These are phyloP conservation scores for Patella depressa DNA, from an alignment of 2,888 invertebrate species.

Conservation along the genomic window DNA sequence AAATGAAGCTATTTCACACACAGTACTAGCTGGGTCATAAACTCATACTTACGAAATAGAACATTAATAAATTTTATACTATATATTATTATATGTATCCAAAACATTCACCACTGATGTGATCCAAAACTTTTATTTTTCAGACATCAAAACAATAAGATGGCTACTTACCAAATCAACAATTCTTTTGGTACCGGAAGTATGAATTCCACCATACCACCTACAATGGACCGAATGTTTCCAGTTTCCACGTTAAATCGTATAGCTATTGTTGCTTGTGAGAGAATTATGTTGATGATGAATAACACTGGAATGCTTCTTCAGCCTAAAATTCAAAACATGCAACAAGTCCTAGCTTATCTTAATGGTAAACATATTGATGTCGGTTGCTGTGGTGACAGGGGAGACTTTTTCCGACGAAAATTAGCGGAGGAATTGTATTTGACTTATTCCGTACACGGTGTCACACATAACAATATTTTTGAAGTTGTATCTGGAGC, in stretches of 20 bases:
- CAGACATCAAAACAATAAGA: no score
- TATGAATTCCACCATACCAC: constrained; percentile 40
- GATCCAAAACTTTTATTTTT: no score
- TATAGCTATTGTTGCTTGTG: constrained; percentile 50
- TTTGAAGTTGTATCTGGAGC: constrained; percentile 52
- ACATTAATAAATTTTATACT: no score
- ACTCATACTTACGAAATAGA: no score
- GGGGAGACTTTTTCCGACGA: constrained; percentile 63
- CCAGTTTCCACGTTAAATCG: constrained; percentile 44
- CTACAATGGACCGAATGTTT: constrained; percentile 51
- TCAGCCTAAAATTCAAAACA: constrained; percentile 49
- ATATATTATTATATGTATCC: no score
- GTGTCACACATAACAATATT: constrained; percentile 57
- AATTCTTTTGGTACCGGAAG: constrained; percentile 29
- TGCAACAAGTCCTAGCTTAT: constrained; percentile 52
- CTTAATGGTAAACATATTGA: constrained; percentile 60
- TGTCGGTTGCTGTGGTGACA: constrained; percentile 53
- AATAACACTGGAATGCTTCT: constrained; percentile 58
- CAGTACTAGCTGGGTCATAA: no score
- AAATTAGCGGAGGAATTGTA: constrained; percentile 63
- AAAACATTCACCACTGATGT: no score
- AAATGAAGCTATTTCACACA: no score
- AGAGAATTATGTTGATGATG: constrained; percentile 58
- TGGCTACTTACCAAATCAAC: no score
- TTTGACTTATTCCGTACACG: constrained; percentile 52